Base-by-base conservation (phyloP, 2,797 vertebrate species). In the Pagetopsis macropterus region DNA sequence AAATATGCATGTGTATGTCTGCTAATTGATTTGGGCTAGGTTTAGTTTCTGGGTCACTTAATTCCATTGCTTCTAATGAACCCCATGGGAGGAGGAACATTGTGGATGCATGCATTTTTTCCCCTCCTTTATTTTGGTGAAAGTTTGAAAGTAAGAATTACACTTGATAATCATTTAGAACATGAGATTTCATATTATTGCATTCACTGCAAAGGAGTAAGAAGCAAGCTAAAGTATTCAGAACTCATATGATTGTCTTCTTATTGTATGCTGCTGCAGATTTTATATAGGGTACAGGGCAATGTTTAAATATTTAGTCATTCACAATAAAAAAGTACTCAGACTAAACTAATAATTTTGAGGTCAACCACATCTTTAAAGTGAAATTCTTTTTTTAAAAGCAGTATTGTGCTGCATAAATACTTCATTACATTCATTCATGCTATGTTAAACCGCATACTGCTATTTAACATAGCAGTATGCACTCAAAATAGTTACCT, bases 41-140 rank as follows among this genome's bases (percentile, higher is more conserved):
- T 87, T 91, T 91, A 88, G 90, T 94, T 94, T 94, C 92, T 94
- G 92, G 94, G 93, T 95, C 93, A 94, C 84, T 92, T 93, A 94
- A 93, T 93, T 90, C 80, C 81, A 92, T 93, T 92, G 87, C 88
- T 86, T 45, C 88, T 94, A 94, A 94, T 94, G 88, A 94, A 94
- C 82, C 92, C 83, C 89, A n/a, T 61, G 91, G 88, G 93, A 91
- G 70, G 70, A 75, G 49, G 76, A 81, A 72, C 76, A 84, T 84
- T 87, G 81, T 89, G 83, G 78, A 89, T 65, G 64, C 78, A 76
- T 72, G 79, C 84, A 78, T 78, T 83, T 87, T 81, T 68, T 63
- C 14, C 55, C 52, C 62, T 66, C 37, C 48, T 68, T 75, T 58
- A 82, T 77, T 88, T 88, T 79, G 63, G 74, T 66, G 63, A 69